A percentile compares a stretch with the other conserved stretches of the same genome.
These are phyloP conservation scores for Drosophila bocki DNA, from an alignment of 1,140 invertebrate genomes.

Conservation along the genomic window DNA sequence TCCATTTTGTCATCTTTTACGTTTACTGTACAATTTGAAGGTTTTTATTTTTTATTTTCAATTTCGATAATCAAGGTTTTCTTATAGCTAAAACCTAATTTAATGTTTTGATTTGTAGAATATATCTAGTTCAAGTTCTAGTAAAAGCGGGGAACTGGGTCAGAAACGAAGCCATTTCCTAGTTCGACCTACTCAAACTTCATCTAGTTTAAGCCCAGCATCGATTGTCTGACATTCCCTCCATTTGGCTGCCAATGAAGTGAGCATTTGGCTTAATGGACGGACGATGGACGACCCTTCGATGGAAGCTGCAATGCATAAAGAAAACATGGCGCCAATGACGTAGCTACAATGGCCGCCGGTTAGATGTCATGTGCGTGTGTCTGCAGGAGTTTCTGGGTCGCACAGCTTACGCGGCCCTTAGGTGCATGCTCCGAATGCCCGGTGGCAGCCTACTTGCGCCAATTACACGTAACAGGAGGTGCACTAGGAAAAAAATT, in stretches of 20 bases:
- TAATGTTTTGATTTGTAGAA: too few relatives aligned
- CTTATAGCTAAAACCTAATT: neutral
- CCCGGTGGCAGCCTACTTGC: slow-evolving; percentile 59
- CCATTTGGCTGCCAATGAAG: slow-evolving; percentile 44
- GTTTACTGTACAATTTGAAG: neutral
- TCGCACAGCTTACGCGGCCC: slow-evolving; percentile 37
- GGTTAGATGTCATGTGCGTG: slow-evolving; percentile 26
- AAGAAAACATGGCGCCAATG: slow-evolving; percentile 65
- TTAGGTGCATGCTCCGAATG: slow-evolving; percentile 55
- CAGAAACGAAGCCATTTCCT: slow-evolving; percentile 3
- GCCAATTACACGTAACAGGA: slow-evolving; percentile 59
- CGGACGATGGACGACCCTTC: slow-evolving; percentile 14
- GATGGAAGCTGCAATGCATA: slow-evolving; percentile 62
- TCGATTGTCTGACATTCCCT: slow-evolving; percentile 31
- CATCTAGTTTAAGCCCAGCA: slow-evolving; percentile 13
- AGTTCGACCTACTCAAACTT: neutral
- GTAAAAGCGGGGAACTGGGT: neutral
- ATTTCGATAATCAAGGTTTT: neutral
- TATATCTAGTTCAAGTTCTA: neutral
- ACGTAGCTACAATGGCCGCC: slow-evolving; percentile 22
- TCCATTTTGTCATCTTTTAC: too few relatives aligned
- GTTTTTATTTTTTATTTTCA: neutral
- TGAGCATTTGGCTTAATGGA: slow-evolving; percentile 47
- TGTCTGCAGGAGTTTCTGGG: slow-evolving; percentile 11
- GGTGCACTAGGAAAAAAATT: slow-evolving; percentile 1